A percentile compares a stretch with the other conserved stretches of the same genome.
Conservation (phyloP, 2,888 invertebrate species). For the Bugulina stolonifera region DNA sequence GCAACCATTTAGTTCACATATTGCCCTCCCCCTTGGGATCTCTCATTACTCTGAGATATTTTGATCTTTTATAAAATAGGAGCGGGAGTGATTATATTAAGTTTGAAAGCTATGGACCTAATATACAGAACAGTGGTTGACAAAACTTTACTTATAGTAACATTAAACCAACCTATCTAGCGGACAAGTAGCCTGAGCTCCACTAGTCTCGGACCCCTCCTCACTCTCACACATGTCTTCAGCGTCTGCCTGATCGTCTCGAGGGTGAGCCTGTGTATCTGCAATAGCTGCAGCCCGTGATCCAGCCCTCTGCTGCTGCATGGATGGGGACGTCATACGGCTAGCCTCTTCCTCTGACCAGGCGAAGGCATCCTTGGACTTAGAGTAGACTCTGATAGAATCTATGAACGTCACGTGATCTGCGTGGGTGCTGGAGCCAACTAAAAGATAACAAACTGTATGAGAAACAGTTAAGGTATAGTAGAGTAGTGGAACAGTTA, state of each 20-base stretch:
- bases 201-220: not conserved
- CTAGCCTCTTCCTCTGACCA: conserved; percentile 79
- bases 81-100: no score
- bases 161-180: conserved; percentile 15
- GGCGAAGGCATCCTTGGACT: conserved; percentile 88
- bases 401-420: conserved; percentile 85
- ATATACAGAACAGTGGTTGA: no score
- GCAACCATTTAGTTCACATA: no score
- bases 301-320: conserved; percentile 15
- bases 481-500: no score
- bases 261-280: no score
- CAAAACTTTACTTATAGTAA: no score
- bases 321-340: not conserved
- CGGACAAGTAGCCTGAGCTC: not conserved
- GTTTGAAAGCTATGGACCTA: no score
- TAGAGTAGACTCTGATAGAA: conserved; percentile 87
- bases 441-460: conserved; percentile 37
- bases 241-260: not conserved
- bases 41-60: no score
- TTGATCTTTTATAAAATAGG: no score
- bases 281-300: no score
- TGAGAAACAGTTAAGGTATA: no score
- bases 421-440: conserved; percentile 57
- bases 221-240: not conserved
- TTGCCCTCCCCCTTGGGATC: no score